These are phyloP conservation scores for Ommatoiulus sabulosus DNA, from an alignment of 2,888 invertebrate species.

Conservation along the genomic window DNA sequence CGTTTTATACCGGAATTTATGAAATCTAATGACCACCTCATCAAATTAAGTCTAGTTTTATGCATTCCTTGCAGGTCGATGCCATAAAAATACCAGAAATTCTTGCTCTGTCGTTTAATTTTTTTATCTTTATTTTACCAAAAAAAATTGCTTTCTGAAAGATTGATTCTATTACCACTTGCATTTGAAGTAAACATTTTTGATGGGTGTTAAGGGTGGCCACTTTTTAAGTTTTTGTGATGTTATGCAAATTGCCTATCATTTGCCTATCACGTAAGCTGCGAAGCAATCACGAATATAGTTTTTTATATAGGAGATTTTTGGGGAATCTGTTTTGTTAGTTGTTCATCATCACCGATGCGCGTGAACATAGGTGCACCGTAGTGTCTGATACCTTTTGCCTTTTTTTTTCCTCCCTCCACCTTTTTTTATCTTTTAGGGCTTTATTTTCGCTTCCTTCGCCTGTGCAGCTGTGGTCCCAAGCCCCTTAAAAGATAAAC, in stretches of 20 bases:
- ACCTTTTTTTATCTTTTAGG: conserved; percentile 51
- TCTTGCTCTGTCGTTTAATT: conserved; percentile 38
- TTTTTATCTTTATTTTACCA: not conserved
- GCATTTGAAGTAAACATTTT: conserved; percentile 7
- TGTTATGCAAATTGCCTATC: not conserved
- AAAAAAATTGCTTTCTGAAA: not conserved
- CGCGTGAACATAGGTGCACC: conserved; percentile 29
- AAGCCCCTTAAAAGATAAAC: conserved; percentile 42
- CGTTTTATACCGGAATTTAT: conserved; percentile 15
- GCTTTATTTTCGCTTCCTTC: conserved; percentile 54
- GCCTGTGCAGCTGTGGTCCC: conserved; percentile 52
- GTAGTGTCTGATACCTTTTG: conserved; percentile 42
- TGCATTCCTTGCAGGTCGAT: conserved; percentile 40
- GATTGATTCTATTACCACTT: conserved; percentile 28
- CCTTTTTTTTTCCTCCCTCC: conserved; percentile 49
- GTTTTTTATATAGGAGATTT: not conserved
- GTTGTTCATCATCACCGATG: not conserved
- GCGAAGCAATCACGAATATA: not conserved
- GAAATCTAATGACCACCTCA: conserved; percentile 21
- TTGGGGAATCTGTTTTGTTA: not conserved
- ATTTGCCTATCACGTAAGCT: not conserved
- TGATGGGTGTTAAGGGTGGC: not conserved
- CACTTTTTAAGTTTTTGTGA: not conserved
- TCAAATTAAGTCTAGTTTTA: conserved; percentile 36
- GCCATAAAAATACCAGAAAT: conserved; percentile 43